Base-by-base conservation (phyloP, 2,797 vertebrate genomes). In the Acropternis orthonyx region DNA sequence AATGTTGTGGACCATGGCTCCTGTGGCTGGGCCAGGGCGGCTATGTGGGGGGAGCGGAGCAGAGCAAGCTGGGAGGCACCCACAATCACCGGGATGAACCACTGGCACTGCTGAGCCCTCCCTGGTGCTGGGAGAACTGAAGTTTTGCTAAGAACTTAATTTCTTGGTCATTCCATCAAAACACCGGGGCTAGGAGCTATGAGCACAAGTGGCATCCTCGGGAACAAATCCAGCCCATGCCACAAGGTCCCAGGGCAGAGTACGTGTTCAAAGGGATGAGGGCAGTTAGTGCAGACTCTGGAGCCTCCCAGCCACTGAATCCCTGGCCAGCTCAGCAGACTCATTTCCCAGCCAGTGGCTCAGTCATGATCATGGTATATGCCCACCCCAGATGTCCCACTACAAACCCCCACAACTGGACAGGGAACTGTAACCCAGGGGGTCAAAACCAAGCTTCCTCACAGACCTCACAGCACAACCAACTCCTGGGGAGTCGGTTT, bases 141-240 rank as follows among this genome's bases (percentile, higher is more conserved):
- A 69, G 46, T 49, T 83, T 51, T 51, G 30, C 51, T 74, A 71
- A 77, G 7, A 85, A 43, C 65, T 92, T 68, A 2, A 20, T 71
- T 67, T 56, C 62, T 56, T 15, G 54, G 54, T 43, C 39, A 2
- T 46, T 56, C 73, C 27, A 8, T 10, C 39, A 49, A 51, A 85
- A 20, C 0, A 19, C 7, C 1, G 7, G 65, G 19, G 18, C 34
- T 0, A 4, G 55, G n/a, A 51, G 39, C 74, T 12, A 23, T 1
- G 0, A 32, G 28, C 23, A 13, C 0, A 3, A 54, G 27, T 7
- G 1, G 41, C 48, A 49, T 34, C 30, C 52, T 44, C 0, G 0
- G 44, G 62, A n/a, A 9, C 10, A 34, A 58, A 32, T 1, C 18
- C 67, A 89, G 56, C 14, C 19, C 34, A 37, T 0, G 2, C 24